Base-by-base conservation (phyloP, 1,140 invertebrate genomes). In the Bactericera cockerelli region DNA sequence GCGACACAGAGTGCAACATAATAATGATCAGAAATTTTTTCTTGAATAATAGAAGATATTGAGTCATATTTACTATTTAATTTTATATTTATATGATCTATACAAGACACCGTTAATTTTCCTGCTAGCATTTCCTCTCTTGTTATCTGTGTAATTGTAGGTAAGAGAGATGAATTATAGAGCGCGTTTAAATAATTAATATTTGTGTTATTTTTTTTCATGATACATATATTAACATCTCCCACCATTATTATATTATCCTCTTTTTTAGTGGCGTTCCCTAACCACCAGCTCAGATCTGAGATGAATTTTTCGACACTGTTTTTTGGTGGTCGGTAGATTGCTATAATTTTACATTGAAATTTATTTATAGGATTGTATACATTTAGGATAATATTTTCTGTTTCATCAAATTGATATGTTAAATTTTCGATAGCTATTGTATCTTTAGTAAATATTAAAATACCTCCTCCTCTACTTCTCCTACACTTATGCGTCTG, bases 401-500 rank as follows among this genome's bases (percentile, higher is more conserved):
- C 42, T 4, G 42, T 22, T 49, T 49, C 42, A 49, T 49, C 42
- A n/a, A 49, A 10, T 10, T n/a, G 6, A 22, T 49, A 49, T 4
- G n/a, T 4, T 4, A 49, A 6, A 49, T 49, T n/a, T 49, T 49
- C 4, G n/a, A 49, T n/a, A 4, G 42, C 8, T n/a, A 49, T 3
- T 19, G 8, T 19, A n/a, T 49, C 42, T 49, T 21, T 24, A 26
- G 53, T 55, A 26, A 55, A 59, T 26, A 55, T 53, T 6, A 59
- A 11, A 14, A 59, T 55, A 22, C 49, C 58, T 26, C 26, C 58
- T 31, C 58, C 58, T 24, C 25, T 31, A 26, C 10, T 54, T 16
- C 1, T 24, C 11, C 58, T 26, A 59, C 58, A 59, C 33, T 59
- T 59, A 24, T 55, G 4, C 26, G 55, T 59, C n/a, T 53, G 49